A percentile compares a stretch with the other conserved stretches of the same genome.
Evolutionary conservation across 2,888 invertebrate genomes (phyloP).

Genomic region (Meiosimyza decipiens): DNA sequence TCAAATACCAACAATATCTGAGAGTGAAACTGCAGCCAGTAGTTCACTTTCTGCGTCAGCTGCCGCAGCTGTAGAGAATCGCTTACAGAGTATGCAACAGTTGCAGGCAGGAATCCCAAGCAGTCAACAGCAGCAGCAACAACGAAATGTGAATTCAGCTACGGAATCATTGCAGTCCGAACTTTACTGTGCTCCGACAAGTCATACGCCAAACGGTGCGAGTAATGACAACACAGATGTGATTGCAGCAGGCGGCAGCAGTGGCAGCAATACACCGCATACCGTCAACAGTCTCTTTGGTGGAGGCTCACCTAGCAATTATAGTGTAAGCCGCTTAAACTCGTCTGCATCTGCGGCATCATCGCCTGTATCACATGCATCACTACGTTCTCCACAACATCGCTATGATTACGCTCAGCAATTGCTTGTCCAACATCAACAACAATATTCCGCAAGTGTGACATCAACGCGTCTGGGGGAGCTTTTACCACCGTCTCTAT

Average conservation of each 20-base stretch:
- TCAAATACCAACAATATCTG: slow-evolving; percentile 89
- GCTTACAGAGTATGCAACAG: slow-evolving; percentile 43
- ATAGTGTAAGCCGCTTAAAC: slow-evolving; percentile 34
- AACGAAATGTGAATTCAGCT: slow-evolving; percentile 38
- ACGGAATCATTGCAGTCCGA: background rate
- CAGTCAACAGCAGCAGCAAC: slow-evolving; percentile 50
- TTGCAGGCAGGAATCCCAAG: slow-evolving; percentile 33
- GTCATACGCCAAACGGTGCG: slow-evolving; percentile 28
- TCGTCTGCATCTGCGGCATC: slow-evolving; percentile 35
- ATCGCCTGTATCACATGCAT: slow-evolving; percentile 26
- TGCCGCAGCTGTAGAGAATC: slow-evolving; percentile 55
- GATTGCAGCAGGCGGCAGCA: slow-evolving; percentile 23
- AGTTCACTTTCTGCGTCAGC: slow-evolving; percentile 46
- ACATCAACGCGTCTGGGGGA: slow-evolving; percentile 30
- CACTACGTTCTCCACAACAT: slow-evolving; percentile 36
- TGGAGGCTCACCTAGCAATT: slow-evolving; percentile 35
- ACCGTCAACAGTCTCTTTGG: slow-evolving; percentile 26
- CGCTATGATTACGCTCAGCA: slow-evolving; percentile 27
- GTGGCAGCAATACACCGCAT: slow-evolving; percentile 37
- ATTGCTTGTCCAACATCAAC: slow-evolving; percentile 2
- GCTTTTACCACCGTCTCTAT: slow-evolving; percentile 34
- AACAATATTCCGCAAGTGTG: slow-evolving; percentile 28
- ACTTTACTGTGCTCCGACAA: slow-evolving; percentile 23
- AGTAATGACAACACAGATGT: slow-evolving; percentile 17
- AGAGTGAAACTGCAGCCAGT: slow-evolving; percentile 69